These are phyloP conservation scores for Gnathochromis pfefferi DNA, from an alignment of 2,113 vertebrate species.

Conservation along the genomic window DNA sequence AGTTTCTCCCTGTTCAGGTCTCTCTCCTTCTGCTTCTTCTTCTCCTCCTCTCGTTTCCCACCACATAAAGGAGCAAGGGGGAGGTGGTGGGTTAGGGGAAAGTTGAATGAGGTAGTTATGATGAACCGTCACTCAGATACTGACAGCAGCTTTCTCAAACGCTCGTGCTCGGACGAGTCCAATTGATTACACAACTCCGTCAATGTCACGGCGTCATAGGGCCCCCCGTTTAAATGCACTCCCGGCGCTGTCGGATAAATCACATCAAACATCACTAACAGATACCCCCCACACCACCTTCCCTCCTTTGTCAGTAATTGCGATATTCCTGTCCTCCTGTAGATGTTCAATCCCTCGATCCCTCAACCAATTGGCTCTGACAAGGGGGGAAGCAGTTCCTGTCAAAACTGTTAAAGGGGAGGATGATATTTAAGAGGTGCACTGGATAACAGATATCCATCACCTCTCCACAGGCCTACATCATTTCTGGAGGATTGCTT, in stretches of 20 bases:
- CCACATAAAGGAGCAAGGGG: not conserved
- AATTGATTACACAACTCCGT: conserved; percentile 90
- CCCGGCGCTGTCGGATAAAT: conserved; percentile 79
- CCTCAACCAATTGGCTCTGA: conserved; percentile 77
- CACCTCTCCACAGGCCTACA: conserved; percentile 18
- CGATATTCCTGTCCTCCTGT: conserved; percentile 77
- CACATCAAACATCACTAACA: conserved; percentile 83
- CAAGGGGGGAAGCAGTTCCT: conserved; percentile 73
- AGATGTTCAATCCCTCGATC: conserved; percentile 71
- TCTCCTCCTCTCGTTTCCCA: not conserved
- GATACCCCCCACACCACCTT: conserved; percentile 59
- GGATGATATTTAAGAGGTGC: conserved; percentile 61
- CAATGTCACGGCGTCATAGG: conserved; percentile 83
- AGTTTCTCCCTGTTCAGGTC: not conserved
- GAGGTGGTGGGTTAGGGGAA: too few relatives aligned
- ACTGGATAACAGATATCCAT: conserved; percentile 57
- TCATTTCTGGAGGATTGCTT: conserved; percentile 15
- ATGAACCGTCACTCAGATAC: conserved; percentile 62
- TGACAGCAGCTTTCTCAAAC: conserved; percentile 68
- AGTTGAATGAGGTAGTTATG: conserved; percentile 58
- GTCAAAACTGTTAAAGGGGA: conserved; percentile 70
- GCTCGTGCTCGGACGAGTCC: conserved; percentile 74
- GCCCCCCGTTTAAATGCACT: conserved; percentile 74
- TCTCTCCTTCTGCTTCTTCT: not conserved
- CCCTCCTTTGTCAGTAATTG: conserved; percentile 86